Evolutionary conservation across 2,888 invertebrate genomes (phyloP).

Genomic region (Tetramorium bicarinatum): DNA sequence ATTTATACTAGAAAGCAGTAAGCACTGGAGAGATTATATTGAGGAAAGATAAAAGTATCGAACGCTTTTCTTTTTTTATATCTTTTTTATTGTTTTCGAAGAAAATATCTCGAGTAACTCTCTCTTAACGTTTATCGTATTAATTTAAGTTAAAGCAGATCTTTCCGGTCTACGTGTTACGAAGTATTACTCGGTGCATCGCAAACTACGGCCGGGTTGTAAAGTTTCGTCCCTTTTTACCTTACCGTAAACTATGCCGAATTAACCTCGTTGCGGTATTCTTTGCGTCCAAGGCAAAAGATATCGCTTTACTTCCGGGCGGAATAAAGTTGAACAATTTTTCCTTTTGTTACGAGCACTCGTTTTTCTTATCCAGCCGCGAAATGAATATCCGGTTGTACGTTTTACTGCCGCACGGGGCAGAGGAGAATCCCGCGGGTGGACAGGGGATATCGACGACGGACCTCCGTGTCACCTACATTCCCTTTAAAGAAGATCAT

Average conservation of each 20-base stretch:
- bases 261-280: slow-evolving; percentile 68
- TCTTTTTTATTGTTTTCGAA: background rate
- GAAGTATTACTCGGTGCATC: slow-evolving; percentile 22
- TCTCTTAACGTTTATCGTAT: slow-evolving; percentile 40
- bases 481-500: slow-evolving; percentile 47
- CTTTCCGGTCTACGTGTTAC: slow-evolving; percentile 22
- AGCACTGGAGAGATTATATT: background rate
- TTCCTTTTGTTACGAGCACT: slow-evolving; percentile 50
- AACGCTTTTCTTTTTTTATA: background rate
- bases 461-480: slow-evolving; percentile 40
- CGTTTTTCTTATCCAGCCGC: slow-evolving; percentile 58
- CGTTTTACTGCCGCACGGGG: slow-evolving; percentile 46
- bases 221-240: slow-evolving; percentile 65
- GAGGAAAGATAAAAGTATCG: slow-evolving; percentile 7
- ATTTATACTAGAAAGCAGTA: background rate
- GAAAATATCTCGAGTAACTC: background rate
- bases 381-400: slow-evolving; percentile 58
- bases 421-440: slow-evolving; percentile 19
- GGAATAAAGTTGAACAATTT: slow-evolving; percentile 70
- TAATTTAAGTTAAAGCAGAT: slow-evolving; percentile 47
- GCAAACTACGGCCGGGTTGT: slow-evolving; percentile 46
- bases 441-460: slow-evolving; percentile 41
- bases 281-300: slow-evolving; percentile 59
- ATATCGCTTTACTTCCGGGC: slow-evolving; percentile 65
- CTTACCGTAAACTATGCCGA: slow-evolving; percentile 70